Percentiles rank a stretch among this genome's conserved stretches.
phyloP scores from a whole-genome alignment of 2,113 vertebrate species.

The Onychorhynchus coronatus region DNA sequence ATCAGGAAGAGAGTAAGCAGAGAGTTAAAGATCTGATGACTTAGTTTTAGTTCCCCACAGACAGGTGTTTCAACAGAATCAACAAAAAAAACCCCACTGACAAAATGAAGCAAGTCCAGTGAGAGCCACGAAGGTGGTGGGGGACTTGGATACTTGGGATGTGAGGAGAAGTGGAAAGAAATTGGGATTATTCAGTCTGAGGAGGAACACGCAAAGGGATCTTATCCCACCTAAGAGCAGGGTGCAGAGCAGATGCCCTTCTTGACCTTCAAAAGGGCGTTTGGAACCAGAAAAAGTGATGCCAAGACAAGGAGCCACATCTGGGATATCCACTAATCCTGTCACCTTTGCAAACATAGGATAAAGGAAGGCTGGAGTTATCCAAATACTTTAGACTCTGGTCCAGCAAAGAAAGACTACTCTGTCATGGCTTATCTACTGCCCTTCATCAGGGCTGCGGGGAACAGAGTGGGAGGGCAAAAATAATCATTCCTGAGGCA shows the following conservation, averaged over 20 bases:
- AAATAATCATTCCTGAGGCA: accelerated
- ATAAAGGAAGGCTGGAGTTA: not conserved
- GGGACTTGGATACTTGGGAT: accelerated
- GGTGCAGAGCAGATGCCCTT: not conserved
- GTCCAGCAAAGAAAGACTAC: not conserved
- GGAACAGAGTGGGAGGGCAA: not conserved
- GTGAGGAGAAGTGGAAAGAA: not conserved
- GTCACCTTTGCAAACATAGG: accelerated
- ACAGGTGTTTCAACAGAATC: not conserved
- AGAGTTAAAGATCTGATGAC: not conserved
- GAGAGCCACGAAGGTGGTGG: not conserved
- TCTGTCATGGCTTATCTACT: not conserved
- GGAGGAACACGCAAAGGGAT: not conserved
- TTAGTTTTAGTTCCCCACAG: not conserved
- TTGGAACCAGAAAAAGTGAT: accelerated
- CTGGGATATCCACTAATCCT: not conserved
- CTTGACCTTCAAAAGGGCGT: not conserved
- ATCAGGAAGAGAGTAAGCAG: not conserved
- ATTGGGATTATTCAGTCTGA: not conserved
- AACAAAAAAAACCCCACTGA: not conserved
- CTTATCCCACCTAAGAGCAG: not conserved
- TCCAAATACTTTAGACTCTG: not conserved
- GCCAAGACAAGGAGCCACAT: accelerated
- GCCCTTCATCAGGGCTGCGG: not conserved
- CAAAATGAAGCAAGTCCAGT: not conserved